Evolutionary conservation across 1,140 invertebrate genomes (phyloP), one percentile per base, ranked within the genome.

Genomic region (Trachelipus rathkii): DNA sequence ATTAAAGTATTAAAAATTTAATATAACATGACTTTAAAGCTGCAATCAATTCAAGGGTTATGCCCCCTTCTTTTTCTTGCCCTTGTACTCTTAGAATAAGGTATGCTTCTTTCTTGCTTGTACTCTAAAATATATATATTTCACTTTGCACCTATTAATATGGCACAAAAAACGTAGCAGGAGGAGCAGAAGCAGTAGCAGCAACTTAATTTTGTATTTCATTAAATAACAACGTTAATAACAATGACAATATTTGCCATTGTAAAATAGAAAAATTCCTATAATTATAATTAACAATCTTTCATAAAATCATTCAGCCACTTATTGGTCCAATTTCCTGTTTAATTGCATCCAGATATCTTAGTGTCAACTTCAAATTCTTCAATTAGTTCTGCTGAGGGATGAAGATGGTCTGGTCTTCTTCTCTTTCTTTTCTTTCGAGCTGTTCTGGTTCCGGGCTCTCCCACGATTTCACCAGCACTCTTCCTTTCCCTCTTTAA

Each of bases 291-390:
- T 60, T 8, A 60, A 60, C 50, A 60, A 15, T 19, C 11, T 60
- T 60, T 60, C 50, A 33, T 33, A 33, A 33, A 33, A 33, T 33
- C 50, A 15, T 60, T 60, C 50, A 60, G 19, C 50, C 50, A 60
- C 50, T 60, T 2, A 60, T 60, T 60, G 50, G 50, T 60, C 50
- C 50, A 60, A 60, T 19, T 60, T 60, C 50, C 50, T 60, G 50
- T 19, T 60, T 13, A 19, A 60, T 60, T 2, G 50, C 19, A 13
- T 60, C 50, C 9, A 60, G 50, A 60, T 60, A 60, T 60, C 19
- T 60, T 60, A 1, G 11, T 60, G 11, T 15, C 50, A 60, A 15
- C 50, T 8, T 15, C 19, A 19, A 15, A 60, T 60, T 60, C 11
- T 13, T 60, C 50, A 3, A 60, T 60, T 19, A 8, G 8, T 60